Percentiles rank a stretch among this genome's conserved stretches.
These are phyloP conservation scores for Apodemus agrarius DNA, from an alignment of 2,797 vertebrate species.

Conservation along the genomic window DNA sequence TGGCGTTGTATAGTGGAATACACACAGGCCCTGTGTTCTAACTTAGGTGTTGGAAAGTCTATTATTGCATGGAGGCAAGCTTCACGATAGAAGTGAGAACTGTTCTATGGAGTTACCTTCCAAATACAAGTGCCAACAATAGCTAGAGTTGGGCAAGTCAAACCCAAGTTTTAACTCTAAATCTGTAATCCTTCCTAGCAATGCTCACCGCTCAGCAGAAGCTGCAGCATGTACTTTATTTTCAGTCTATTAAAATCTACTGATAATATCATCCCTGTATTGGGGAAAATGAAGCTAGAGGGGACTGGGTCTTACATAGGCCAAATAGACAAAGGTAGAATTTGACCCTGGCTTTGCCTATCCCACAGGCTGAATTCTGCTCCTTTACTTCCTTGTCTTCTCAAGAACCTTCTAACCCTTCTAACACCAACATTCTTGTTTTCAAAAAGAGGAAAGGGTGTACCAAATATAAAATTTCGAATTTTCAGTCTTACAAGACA, in stretches of 20 bases:
- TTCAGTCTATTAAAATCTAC: not conserved
- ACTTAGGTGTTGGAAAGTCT: not conserved
- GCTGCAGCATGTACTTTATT: not conserved
- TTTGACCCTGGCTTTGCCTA: not conserved
- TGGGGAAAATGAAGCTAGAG: not conserved
- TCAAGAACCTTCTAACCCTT: not conserved
- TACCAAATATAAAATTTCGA: not conserved
- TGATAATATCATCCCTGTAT: not conserved
- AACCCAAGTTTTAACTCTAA: slow-evolving; percentile 28
- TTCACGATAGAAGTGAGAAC: not conserved
- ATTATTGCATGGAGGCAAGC: not conserved
- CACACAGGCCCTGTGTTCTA: not conserved
- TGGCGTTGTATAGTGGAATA: not conserved
- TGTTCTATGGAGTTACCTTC: not conserved
- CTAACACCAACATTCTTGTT: not conserved
- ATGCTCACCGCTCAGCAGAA: not conserved
- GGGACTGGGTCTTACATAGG: not conserved
- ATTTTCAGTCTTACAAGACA: not conserved
- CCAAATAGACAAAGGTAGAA: not conserved
- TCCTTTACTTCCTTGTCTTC: not conserved
- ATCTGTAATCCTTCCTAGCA: not conserved
- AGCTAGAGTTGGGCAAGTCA: not conserved
- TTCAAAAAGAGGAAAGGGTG: not conserved
- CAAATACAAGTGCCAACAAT: fast-evolving
- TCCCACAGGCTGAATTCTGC: slow-evolving; percentile 21